A percentile compares a stretch with the other conserved stretches of the same genome.
Conservation (phyloP, 1,140 invertebrate genomes). For the Lepeophtheirus salmonis region DNA sequence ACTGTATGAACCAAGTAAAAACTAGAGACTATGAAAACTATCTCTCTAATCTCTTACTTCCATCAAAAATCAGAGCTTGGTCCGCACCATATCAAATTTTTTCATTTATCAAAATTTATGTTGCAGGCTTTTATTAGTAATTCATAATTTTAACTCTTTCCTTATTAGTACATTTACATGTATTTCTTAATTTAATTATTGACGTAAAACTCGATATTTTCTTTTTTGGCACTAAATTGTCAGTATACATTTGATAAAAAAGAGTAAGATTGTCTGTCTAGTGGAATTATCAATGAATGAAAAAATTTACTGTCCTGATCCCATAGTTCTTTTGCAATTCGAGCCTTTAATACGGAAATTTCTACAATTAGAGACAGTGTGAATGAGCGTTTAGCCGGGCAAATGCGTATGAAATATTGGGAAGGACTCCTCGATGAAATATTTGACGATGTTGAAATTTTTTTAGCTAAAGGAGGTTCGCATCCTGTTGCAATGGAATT, state of each 20-base stretch:
- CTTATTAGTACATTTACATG: too few species aligned
- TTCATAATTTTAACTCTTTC: too few species aligned
- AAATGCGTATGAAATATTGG: conserved; percentile 6
- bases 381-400: not conserved
- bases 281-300: too few species aligned
- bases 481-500: conserved; percentile 5
- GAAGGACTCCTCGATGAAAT: not conserved
- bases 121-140: too few species aligned
- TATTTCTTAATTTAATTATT: too few species aligned
- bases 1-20: conserved; percentile 3
- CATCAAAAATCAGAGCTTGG: not conserved
- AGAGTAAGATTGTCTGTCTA: too few species aligned
- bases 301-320: too few species aligned
- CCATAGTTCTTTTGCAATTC: not conserved
- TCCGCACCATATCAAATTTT: too few species aligned
- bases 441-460: not conserved
- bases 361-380: not conserved
- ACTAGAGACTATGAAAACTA: conserved; percentile 8
- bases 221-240: too few species aligned
- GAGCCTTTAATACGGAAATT: conserved; percentile 6
- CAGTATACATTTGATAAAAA: too few species aligned
- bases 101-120: too few species aligned
- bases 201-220: too few species aligned
- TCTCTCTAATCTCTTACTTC: not conserved
- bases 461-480: not conserved